Evolutionary conservation across 2,888 invertebrate genomes (phyloP).

Genomic region (Caenorhabditis sp.): DNA sequence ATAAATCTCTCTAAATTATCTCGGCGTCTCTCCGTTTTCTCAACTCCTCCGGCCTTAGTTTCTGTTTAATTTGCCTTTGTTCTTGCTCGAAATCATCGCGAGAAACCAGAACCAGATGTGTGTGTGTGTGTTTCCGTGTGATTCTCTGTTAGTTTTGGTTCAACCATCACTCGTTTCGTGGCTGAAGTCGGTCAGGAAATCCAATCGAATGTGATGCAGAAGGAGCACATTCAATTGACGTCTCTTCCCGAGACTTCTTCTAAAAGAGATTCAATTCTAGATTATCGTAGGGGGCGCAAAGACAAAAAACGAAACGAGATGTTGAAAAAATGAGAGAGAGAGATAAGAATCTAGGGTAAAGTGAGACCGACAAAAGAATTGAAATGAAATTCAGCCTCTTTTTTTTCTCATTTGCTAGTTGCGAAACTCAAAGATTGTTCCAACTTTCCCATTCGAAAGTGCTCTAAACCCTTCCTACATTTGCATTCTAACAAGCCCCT

Average conservation of each 20-base stretch:
- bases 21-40: constrained; percentile 21
- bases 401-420: too few species aligned
- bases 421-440: background rate
- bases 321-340: constrained; percentile 1
- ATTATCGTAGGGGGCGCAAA: constrained; percentile 22
- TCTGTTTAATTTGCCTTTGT: constrained; percentile 42
- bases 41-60: constrained; percentile 19
- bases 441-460: background rate
- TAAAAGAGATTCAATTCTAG: constrained; percentile 39
- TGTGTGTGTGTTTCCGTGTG: constrained; percentile 27
- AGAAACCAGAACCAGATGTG: constrained; percentile 55
- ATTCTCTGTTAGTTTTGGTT: constrained; percentile 20
- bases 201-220: constrained; percentile 18
- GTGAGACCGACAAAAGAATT: too few species aligned
- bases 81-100: constrained; percentile 40
- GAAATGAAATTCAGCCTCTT: too few species aligned
- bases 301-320: constrained; percentile 6
- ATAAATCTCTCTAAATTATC: constrained; percentile 49
- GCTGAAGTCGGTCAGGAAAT: constrained; percentile 27
- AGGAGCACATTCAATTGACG: constrained; percentile 34
- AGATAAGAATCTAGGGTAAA: background rate
- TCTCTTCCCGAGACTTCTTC: constrained; percentile 6
- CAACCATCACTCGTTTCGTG: background rate
- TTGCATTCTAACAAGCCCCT: constrained; percentile 2
- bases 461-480: background rate